phyloP scores from a whole-genome alignment of 2,888 invertebrate genomes.

The Pedicia rivosa region DNA sequence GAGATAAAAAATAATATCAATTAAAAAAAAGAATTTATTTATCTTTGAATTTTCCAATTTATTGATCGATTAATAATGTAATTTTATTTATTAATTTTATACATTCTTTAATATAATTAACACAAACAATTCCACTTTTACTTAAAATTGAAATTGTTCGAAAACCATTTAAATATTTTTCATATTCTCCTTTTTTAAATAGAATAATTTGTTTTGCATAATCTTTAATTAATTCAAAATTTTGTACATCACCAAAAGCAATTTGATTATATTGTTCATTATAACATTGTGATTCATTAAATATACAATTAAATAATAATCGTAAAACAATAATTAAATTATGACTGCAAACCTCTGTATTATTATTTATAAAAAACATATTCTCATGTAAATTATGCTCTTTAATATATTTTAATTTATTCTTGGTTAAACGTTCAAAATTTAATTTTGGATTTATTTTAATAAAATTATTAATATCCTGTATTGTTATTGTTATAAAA shows the following conservation, averaged over 20 bases:
- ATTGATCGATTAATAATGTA: too few species aligned
- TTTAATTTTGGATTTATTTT: constrained; percentile 18
- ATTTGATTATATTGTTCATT: constrained; percentile 26
- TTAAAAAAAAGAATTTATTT: too few species aligned
- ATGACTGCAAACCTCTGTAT: constrained; percentile 43
- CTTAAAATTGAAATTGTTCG: constrained; percentile 16
- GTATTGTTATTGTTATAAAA: constrained; percentile 41
- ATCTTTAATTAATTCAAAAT: constrained; percentile 12
- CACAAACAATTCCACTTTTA: constrained; percentile 16
- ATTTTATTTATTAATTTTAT: constrained; percentile 17
- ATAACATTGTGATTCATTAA: constrained; percentile 22
- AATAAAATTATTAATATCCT: constrained; percentile 34
- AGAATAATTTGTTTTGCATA: constrained; percentile 17
- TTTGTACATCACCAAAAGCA: constrained; percentile 24
- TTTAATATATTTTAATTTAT: constrained; percentile 45
- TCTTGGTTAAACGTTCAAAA: constrained; percentile 31
- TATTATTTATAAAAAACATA: constrained; percentile 50
- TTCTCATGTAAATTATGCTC: constrained; percentile 42
- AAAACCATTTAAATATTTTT: constrained; percentile 16
- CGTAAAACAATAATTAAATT: constrained; percentile 35
- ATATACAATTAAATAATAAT: too few species aligned
- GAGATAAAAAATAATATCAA: too few species aligned
- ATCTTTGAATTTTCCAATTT: too few species aligned
- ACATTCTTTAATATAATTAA: constrained; percentile 14
- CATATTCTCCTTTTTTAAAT: constrained; percentile 22